Evolutionary conservation across 2,797 vertebrate genomes (phyloP), one percentile per base, ranked within the genome.

Genomic region (Malacoraja senta): DNA sequence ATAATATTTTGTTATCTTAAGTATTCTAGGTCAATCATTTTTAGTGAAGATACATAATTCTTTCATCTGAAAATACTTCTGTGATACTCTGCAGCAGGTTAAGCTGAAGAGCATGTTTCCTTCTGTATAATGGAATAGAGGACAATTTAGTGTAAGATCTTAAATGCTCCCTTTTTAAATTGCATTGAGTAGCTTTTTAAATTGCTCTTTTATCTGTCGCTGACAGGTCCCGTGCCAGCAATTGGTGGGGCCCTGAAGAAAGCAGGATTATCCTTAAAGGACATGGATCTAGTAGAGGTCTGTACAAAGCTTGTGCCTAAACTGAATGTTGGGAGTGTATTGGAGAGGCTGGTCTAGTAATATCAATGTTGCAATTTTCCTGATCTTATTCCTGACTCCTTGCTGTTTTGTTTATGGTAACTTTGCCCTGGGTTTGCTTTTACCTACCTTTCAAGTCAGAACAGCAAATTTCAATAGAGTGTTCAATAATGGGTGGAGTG

Each of bases 241-340:
- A 96, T 99, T 94, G 98, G 94, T 21, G 98, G 97, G 94, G 98
- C 97, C n/a, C 95, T 99, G 93, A 98, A 99, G 96, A 99, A 98
- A 96, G 96, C 98, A 0, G 98, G 98, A 1, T 96, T 98, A 94
- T 96, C 97, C 38, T 94, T 99, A 84, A 97, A 97, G 74, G 98
- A 99, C 95, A 99, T 99, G 98, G 98, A 99, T 95, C 96, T 99
- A 93, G 96, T 98, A 35, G 99, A 99, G 97, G 99, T 99, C 94
- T 96, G 96, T 93, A 91, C 10, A 35, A 63, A 63, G 44, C 24
- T 84, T n/a, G 12, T 17, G 81, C 53, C 4, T 15, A 61, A 32
- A 8, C n/a, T 63, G 58, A 86, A 86, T 86, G 29, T 12, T 7
- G 26, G 44, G 58, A 86, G n/a, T n/a, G 21, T 15, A 7, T 13